Conservation (phyloP, 1,140 invertebrate species). For the Holcopasites calliopsidis region DNA sequence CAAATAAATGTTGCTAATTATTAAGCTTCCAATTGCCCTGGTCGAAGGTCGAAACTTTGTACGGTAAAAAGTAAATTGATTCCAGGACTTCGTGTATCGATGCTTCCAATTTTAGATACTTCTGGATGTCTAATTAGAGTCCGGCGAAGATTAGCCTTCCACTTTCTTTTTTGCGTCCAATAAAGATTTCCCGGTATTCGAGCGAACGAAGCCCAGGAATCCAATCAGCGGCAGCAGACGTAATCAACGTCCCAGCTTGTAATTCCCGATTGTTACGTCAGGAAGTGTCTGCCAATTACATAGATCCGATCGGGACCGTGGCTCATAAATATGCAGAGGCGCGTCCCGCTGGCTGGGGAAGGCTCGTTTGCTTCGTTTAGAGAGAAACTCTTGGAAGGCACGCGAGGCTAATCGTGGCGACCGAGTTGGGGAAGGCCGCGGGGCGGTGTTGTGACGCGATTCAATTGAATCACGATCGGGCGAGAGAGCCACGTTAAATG, state of each 20-base stretch:
- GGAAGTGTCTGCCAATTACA: constrained; percentile 10
- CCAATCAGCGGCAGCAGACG: neutral
- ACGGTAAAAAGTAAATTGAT: no score
- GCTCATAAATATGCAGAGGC: constrained; percentile 27
- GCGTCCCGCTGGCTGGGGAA: neutral
- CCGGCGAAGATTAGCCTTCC: no score
- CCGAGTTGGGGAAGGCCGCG: neutral
- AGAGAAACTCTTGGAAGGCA: constrained; percentile 9
- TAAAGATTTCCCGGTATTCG: no score
- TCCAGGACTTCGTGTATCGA: no score
- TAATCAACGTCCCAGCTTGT: neutral
- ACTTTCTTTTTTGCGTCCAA: no score
- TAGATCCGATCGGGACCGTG: constrained; percentile 8
- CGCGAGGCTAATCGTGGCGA: neutral
- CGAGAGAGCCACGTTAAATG: constrained; percentile 7
- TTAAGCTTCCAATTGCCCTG: no score
- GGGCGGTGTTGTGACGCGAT: neutral
- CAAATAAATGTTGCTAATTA: no score
- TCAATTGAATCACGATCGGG: neutral
- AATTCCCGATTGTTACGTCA: neutral
- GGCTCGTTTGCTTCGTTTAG: neutral
- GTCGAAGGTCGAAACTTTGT: no score
- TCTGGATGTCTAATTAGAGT: no score
- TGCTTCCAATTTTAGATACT: no score
- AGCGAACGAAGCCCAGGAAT: neutral